Evolutionary conservation across 1,140 invertebrate species (phyloP), one percentile per base, ranked within the genome.

Genomic region (Anoplolepis gracilipes): DNA sequence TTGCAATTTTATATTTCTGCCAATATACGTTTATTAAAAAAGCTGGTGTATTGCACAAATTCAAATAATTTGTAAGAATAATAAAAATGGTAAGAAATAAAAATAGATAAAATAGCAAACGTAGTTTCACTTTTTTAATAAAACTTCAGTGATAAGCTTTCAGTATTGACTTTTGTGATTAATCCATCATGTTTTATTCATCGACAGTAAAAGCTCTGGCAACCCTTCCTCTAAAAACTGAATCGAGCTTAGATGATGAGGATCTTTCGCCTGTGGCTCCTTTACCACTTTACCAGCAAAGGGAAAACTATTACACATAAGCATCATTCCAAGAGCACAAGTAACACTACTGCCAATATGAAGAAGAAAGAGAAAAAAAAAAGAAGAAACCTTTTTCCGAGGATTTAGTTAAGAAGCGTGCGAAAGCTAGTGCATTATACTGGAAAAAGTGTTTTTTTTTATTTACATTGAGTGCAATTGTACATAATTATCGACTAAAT

Each of bases 241-340:
- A 96, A 70, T 92, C 93, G 55, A 95, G 92, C 87, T 95, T 95
- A 84, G 96, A 97, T 55, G 96, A 96, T 67, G 96, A 97, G 78
- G 97, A 97, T 91, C 95, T 95, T 30, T 97, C 97, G 86, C 97
- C 97, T 55, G 94, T 95, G 90, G 96, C 96, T 42, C 95, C 96
- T 90, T 95, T 98, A 92, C 97, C 97, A 62, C 95, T 98, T 82
- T 97, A 97, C 92, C 97, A 98, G 93, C 97, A 98, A 94, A 96
- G 97, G 92, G 97, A 98, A 91, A 98, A 98, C 93, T 98, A 96
- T 95, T 98, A 97, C 91, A 97, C 97, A 89, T 98, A 96, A 95
- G 72, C 22, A 16, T 77, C 65, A 39, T 73, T 30, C 42, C 49
- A 81, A 65, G 42, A 46, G 11, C 36, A 72, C 28, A 70, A 78